A percentile compares a stretch with the other conserved stretches of the same genome.
phyloP scores from a whole-genome alignment of 2,797 vertebrate species.

The Tenualosa thibaudeaui region DNA sequence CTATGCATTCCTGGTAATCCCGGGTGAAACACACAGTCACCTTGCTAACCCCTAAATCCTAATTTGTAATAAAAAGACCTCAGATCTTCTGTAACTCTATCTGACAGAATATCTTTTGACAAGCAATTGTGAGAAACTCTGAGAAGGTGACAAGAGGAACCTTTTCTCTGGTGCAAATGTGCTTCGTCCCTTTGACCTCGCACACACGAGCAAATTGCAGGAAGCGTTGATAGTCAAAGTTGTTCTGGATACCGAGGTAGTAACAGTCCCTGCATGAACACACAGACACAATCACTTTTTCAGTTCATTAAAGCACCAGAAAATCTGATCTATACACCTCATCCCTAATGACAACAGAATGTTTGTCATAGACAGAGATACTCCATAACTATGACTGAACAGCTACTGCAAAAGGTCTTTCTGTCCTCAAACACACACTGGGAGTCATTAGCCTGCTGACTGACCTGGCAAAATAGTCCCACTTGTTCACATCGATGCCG shows the following conservation, averaged over 20 bases:
- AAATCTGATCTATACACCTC: background rate
- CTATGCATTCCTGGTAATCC: no score
- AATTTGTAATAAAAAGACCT: no score
- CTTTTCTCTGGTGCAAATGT: constrained; percentile 93
- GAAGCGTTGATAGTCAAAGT: constrained; percentile 89
- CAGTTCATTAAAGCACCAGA: background rate
- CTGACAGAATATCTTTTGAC: background rate
- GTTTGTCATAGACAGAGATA: background rate
- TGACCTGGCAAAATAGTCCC: constrained; percentile 98
- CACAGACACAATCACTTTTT: background rate
- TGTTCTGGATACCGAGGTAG: constrained; percentile 93
- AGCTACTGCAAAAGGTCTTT: background rate
- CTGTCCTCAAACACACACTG: background rate
- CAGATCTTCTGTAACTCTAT: background rate
- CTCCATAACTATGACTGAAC: background rate
- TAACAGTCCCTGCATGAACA: constrained; percentile 82
- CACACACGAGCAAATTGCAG: constrained; percentile 90
- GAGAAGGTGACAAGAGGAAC: constrained; percentile 62
- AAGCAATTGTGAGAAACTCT: background rate
- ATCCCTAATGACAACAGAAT: background rate
- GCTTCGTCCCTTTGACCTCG: constrained; percentile 76
- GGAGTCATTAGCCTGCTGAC: background rate
- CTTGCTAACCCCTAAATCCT: no score
- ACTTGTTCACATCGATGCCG: constrained; percentile 97
- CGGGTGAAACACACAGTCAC: no score